Evolutionary conservation across 2,113 vertebrate genomes (phyloP).

Genomic region (Procavia capensis): DNA sequence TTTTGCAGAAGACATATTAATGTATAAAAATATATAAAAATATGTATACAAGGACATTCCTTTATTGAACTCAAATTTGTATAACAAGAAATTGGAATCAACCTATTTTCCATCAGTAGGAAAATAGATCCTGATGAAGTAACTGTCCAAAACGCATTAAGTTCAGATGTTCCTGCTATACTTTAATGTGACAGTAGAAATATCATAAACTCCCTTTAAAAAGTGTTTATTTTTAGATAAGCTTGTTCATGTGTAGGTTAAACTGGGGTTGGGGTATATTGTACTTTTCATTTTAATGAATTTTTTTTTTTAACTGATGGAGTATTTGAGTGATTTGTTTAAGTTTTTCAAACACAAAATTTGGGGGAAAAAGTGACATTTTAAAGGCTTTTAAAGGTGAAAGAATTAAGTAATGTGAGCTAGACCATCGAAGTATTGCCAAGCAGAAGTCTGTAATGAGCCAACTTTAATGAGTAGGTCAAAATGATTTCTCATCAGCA

Average conservation of each 20-base stretch:
- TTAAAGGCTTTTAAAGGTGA: constrained; percentile 8
- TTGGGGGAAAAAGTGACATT: constrained; percentile 9
- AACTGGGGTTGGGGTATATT: not conserved
- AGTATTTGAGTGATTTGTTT: not conserved
- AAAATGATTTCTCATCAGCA: constrained; percentile 37
- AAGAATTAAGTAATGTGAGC: not conserved
- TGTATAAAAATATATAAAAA: not conserved
- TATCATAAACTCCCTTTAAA: not conserved
- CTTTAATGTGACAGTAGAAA: not conserved
- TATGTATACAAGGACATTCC: not conserved
- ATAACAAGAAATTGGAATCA: constrained; percentile 3
- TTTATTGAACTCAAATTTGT: not conserved
- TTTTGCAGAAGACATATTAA: not conserved
- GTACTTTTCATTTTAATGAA: not conserved
- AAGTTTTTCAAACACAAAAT: not conserved
- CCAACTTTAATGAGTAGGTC: constrained; percentile 18
- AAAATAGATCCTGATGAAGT: not conserved
- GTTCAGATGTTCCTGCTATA: not conserved
- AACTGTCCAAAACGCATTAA: not conserved
- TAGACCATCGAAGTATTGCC: not conserved
- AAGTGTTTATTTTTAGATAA: not conserved
- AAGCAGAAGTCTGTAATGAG: not conserved
- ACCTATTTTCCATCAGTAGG: not conserved
- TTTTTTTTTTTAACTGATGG: constrained; percentile 19
- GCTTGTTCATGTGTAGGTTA: not conserved